phyloP scores from a whole-genome alignment of 2,797 vertebrate species.

The Eremophila alpestris region DNA sequence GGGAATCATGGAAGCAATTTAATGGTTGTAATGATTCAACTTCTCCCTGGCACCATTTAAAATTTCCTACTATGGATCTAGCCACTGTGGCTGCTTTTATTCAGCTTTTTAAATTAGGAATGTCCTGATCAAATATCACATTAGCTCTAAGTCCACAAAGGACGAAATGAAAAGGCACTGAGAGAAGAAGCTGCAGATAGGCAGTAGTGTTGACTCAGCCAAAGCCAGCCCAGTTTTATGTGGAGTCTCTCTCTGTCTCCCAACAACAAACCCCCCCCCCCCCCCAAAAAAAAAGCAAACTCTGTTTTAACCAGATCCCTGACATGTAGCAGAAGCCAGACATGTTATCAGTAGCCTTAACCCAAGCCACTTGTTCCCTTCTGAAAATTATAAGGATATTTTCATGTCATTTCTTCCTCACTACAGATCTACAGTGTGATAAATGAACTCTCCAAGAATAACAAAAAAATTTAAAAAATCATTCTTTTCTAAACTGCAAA shows the following conservation, averaged over 20 bases:
- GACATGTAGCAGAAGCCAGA: neutral
- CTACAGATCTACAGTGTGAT: neutral
- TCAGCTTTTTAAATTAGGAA: neutral
- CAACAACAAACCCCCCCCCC: neutral
- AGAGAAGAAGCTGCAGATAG: neutral
- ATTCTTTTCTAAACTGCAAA: neutral
- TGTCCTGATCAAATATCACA: neutral
- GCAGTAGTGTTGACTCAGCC: rapidly evolving
- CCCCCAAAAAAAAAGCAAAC: rapidly evolving
- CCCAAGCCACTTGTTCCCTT: neutral
- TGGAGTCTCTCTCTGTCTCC: neutral
- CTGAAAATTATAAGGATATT: neutral
- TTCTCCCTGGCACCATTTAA: neutral
- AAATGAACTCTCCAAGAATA: neutral
- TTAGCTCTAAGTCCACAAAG: neutral
- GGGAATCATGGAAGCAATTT: neutral
- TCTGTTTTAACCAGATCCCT: neutral
- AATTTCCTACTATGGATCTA: neutral
- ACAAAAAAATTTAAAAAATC: neutral
- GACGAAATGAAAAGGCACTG: neutral
- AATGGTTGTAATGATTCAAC: neutral
- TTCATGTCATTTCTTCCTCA: neutral
- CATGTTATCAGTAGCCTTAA: neutral
- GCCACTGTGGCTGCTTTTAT: neutral
- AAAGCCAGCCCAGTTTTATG: neutral